phyloP scores from a whole-genome alignment of 2,888 invertebrate species.

The Xestia c-nigrum region DNA sequence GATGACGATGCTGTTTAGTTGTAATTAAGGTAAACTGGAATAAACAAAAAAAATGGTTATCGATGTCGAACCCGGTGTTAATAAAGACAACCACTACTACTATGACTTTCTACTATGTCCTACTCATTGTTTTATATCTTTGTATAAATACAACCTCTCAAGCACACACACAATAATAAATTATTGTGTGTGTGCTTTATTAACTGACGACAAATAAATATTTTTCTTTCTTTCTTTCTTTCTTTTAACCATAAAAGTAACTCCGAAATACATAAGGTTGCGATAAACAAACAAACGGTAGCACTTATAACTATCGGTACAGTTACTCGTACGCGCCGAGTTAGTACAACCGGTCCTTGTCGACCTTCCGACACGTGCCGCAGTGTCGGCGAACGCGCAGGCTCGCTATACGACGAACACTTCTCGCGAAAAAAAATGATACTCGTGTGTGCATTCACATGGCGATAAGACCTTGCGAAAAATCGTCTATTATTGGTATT shows the following conservation, averaged over 20 bases:
- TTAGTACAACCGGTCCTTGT: conserved; percentile 51
- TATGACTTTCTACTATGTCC: too few relatives aligned
- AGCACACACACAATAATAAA: too few relatives aligned
- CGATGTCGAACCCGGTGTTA: background rate
- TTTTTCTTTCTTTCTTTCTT: too few relatives aligned
- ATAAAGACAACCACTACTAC: too few relatives aligned
- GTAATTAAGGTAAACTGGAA: background rate
- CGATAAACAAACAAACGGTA: conserved; percentile 35
- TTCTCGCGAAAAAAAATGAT: background rate
- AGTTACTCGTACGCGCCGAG: conserved; percentile 15
- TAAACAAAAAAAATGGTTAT: background rate
- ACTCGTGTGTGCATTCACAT: background rate
- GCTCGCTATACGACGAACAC: background rate
- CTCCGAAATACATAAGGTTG: background rate
- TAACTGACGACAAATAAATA: too few relatives aligned
- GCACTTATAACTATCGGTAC: conserved; percentile 2
- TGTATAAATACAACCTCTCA: too few relatives aligned
- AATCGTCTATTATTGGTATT: background rate
- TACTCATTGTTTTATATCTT: too few relatives aligned
- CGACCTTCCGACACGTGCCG: conserved; percentile 48
- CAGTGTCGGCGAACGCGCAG: conserved; percentile 1
- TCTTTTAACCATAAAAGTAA: background rate
- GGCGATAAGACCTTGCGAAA: background rate
- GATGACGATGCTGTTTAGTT: too few relatives aligned
- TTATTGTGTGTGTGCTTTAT: too few relatives aligned